Evolutionary conservation across 2,797 vertebrate species (phyloP).

Genomic region (Psittacula echo): DNA sequence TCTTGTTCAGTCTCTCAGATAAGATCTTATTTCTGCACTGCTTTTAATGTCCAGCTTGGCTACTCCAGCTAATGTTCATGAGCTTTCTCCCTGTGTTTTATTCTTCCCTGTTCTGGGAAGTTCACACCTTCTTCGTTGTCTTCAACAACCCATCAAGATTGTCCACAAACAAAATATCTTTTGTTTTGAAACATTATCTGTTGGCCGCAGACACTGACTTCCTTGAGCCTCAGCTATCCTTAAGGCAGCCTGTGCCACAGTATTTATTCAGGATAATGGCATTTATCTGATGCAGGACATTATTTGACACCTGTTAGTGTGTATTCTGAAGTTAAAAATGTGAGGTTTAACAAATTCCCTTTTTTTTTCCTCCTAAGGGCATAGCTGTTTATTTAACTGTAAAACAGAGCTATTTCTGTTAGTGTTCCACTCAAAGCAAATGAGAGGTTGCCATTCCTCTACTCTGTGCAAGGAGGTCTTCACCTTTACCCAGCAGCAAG

Average conservation of each 20-base stretch:
- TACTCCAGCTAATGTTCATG: neutral
- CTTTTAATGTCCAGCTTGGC: neutral
- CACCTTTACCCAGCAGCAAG: neutral
- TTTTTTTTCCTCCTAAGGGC: neutral
- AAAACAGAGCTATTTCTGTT: neutral
- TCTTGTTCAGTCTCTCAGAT: neutral
- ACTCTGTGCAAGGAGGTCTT: neutral
- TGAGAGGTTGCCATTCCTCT: neutral
- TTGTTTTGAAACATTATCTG: slow-evolving; percentile 1
- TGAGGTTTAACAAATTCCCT: neutral
- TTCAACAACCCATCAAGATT: neutral
- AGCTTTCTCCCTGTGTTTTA: neutral
- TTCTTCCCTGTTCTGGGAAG: neutral
- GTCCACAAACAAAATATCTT: slow-evolving; percentile 21
- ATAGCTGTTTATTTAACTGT: neutral
- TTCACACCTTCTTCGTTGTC: neutral
- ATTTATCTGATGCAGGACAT: neutral
- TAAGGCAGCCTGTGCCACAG: neutral
- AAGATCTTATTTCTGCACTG: neutral
- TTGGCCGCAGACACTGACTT: neutral
- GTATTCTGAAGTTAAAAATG: neutral
- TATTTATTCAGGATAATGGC: neutral
- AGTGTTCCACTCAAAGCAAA: neutral
- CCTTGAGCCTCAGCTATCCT: neutral
- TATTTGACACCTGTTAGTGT: neutral